Evolutionary conservation across 2,888 invertebrate genomes (phyloP), one percentile per base, ranked within the genome.

Genomic region (Melieria omissa): DNA sequence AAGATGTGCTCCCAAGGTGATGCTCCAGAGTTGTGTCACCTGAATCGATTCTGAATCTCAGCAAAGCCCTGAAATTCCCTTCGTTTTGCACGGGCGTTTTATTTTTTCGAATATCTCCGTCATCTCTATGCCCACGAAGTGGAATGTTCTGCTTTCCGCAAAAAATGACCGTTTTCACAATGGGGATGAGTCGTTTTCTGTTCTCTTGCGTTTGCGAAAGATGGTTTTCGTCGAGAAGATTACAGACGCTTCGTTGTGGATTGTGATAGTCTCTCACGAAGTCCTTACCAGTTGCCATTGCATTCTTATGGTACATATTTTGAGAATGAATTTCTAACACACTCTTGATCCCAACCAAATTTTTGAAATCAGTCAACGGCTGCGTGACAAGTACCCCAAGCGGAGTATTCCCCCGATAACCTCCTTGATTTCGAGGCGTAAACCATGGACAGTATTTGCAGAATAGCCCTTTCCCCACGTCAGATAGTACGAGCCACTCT

Each of bases 361-460:
- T 61, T 16, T 61, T 61, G 7, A 61, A 61, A 16, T 61, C 10
- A 10, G 45, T 61, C 41, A 61, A 45, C 29, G 61, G 61, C 61
- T 41, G 61, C 29, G 45, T 61, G 5, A 61, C 61, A 41, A 61
- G 61, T 61, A 61, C 61, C 41, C 45, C 61, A 10, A 61, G 41
- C 8, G 61, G 41, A 61, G 41, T 41, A 41, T 45, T 61, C 16
- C 41, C 41, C 29, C 45, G 45, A 61, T n/a, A 61, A 45, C 61
- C 44, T 61, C 45, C 61, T 61, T 16, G 9, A 45, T 60, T 14
- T 60, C 14, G 44, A 12, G 42, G 14, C 42, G 60, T 60, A 44
- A 44, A 60, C 44, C 60, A 60, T 60, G 60, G 60, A 60, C 60
- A 44, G 45, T 60, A 60, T 60, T 60, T 41, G 12, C 41, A 60